Evolutionary conservation across 2,113 vertebrate genomes (phyloP).

Genomic region (Leiothrix lutea): DNA sequence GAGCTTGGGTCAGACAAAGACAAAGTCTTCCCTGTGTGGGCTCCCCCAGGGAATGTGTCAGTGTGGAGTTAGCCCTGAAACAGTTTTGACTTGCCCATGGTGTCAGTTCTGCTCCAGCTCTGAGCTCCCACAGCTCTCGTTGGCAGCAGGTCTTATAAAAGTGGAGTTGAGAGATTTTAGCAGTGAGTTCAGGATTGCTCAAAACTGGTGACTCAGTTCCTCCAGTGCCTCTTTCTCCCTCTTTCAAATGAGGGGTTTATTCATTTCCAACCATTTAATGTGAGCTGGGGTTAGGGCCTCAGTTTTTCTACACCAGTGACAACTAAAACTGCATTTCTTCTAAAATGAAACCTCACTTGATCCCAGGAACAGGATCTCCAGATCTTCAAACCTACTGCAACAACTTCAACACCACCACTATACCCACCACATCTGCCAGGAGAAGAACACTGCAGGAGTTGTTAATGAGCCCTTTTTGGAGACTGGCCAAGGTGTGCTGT

Average conservation of each 20-base stretch:
- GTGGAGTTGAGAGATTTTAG: slow-evolving; percentile 2
- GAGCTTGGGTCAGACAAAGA: not conserved
- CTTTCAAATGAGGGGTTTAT: not conserved
- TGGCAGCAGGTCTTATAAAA: not conserved
- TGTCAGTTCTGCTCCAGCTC: not conserved
- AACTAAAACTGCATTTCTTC: not conserved
- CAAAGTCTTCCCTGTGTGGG: not conserved
- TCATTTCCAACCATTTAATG: not conserved
- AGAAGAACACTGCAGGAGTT: not conserved
- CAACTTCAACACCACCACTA: not conserved
- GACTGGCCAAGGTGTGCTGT: not conserved
- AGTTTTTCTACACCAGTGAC: not conserved
- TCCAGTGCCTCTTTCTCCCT: not conserved
- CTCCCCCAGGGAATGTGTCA: not conserved
- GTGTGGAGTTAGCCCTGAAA: not conserved
- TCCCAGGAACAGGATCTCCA: not conserved
- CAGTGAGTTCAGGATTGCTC: slow-evolving; percentile 14
- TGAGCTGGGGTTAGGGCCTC: not conserved
- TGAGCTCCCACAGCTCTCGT: not conserved
- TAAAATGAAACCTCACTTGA: not conserved
- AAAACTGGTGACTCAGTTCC: slow-evolving; percentile 41
- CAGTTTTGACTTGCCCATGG: not conserved
- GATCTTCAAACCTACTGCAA: not conserved
- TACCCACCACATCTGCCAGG: not conserved
- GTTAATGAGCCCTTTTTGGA: not conserved